These are phyloP conservation scores for Thymallus thymallus DNA, from an alignment of 2,113 vertebrate species.

Conservation along the genomic window DNA sequence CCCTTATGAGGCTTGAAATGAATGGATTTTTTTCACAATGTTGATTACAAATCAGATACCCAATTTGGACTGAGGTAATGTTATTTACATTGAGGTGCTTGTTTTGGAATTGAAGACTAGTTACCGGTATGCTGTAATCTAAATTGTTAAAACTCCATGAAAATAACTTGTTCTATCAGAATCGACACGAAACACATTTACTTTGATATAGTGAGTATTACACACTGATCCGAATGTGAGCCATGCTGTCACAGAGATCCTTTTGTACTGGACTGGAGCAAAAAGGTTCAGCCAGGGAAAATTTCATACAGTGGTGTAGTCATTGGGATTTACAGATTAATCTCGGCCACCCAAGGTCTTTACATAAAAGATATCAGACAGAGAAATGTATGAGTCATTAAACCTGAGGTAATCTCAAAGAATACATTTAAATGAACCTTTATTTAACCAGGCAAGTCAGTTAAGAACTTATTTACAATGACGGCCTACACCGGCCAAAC, in stretches of 20 bases:
- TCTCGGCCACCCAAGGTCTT: background rate
- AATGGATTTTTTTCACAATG: background rate
- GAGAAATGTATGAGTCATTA: background rate
- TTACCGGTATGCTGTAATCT: too few species aligned
- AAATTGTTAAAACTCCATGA: background rate
- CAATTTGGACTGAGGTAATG: background rate
- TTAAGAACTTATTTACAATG: too few species aligned
- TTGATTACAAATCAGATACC: background rate
- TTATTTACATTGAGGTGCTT: background rate
- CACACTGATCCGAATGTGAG: background rate
- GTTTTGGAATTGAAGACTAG: too few species aligned
- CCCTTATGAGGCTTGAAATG: background rate
- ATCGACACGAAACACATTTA: background rate
- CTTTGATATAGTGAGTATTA: background rate
- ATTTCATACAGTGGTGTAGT: background rate
- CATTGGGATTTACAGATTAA: background rate
- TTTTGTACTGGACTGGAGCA: constrained; percentile 3
- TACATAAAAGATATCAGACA: background rate
- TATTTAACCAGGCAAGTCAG: too few species aligned
- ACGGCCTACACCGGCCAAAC: too few species aligned
- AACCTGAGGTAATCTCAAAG: background rate
- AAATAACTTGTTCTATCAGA: background rate
- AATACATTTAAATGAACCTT: too few species aligned
- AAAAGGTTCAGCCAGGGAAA: background rate
- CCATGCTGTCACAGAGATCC: background rate